A percentile compares a stretch with the other conserved stretches of the same genome.
phyloP scores from a whole-genome alignment of 92 coral and sea anemone genomes.

The Zoanthus sociatus region DNA sequence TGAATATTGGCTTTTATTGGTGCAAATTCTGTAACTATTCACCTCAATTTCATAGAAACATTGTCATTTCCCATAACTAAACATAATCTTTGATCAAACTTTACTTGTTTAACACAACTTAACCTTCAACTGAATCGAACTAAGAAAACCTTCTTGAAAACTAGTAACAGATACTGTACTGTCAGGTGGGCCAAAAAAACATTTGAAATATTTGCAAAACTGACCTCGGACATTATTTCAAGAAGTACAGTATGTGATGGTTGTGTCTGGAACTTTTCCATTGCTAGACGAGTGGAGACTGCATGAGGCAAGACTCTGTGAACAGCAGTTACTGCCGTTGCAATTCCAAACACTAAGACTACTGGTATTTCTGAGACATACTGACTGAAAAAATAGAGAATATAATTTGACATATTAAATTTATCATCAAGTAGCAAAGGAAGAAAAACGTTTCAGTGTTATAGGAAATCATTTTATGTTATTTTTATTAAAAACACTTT shows the following conservation, averaged over 20 bases:
- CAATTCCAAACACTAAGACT: conserved; percentile 92
- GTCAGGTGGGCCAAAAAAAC: not conserved
- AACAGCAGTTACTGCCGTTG: conserved; percentile 88
- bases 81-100: no score
- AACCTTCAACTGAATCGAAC: no score
- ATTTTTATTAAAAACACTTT: no score
- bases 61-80: no score
- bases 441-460: not conserved
- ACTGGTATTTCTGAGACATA: conserved; percentile 82
- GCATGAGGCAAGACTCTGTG: conserved; percentile 95
- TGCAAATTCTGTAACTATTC: no score
- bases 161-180: not conserved
- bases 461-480: no score
- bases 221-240: conserved; percentile 87
- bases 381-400: conserved; percentile 63
- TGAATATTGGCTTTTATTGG: no score
- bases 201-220: not conserved
- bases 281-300: conserved; percentile 86
- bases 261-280: conserved; percentile 92
- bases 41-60: no score
- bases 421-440: not conserved
- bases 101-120: no score
- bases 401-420: no score
- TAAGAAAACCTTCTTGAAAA: no score
- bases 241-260: conserved; percentile 84